A percentile compares a stretch with the other conserved stretches of the same genome.
Evolutionary conservation across 2,797 vertebrate species (phyloP).

Genomic region (Prunella strophiata): DNA sequence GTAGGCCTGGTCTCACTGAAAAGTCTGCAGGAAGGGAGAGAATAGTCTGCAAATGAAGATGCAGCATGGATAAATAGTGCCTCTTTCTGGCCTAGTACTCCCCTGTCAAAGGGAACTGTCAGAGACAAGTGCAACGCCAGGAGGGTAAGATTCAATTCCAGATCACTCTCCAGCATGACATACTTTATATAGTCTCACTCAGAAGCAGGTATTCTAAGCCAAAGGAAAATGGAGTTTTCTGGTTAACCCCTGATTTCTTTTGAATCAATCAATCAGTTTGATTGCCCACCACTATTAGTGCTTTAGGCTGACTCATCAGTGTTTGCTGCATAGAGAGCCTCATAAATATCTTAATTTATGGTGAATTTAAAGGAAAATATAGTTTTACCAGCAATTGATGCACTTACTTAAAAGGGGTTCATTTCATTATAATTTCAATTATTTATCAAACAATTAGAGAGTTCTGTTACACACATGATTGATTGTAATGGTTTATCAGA

Average conservation of each 20-base stretch:
- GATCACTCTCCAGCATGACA: neutral
- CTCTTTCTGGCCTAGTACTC: neutral
- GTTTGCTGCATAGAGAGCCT: neutral
- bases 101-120: neutral
- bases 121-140: neutral
- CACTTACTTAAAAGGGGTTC: neutral
- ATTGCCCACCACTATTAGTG: neutral
- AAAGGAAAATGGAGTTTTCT: neutral
- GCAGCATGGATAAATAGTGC: neutral
- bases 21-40: neutral
- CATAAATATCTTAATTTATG: neutral
- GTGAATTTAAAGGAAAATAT: neutral
- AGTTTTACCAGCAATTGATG: neutral
- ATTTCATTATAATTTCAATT: neutral
- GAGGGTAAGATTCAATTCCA: neutral
- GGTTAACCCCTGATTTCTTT: neutral
- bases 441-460: conserved; percentile 19
- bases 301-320: neutral
- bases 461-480: neutral
- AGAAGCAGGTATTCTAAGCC: neutral
- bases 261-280: too few relatives aligned
- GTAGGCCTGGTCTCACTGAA: neutral
- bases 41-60: neutral
- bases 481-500: neutral
- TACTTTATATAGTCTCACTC: neutral